Base-by-base conservation (phyloP, 2,797 vertebrate species). In the Galagoides demidoff region DNA sequence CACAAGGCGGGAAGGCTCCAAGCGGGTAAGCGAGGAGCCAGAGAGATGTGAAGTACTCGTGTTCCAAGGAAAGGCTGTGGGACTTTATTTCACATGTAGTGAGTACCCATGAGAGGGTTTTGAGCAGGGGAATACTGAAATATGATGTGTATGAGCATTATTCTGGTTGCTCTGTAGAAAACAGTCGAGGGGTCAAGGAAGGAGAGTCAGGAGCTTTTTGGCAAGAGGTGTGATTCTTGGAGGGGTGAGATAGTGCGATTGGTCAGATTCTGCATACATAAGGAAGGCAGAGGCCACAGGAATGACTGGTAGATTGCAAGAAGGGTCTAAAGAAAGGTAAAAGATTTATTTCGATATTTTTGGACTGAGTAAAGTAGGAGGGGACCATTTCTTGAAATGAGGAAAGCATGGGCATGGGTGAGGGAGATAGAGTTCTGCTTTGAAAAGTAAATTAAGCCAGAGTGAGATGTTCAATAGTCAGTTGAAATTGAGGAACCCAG, bases 1-100 rank as follows among this genome's bases (percentile, higher is more conserved):
- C 27, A 17, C 11, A 16, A 8, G 3, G 10, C 14, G 61, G 27
- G 59, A 68, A 55, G 76, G n/a, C 82, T 31, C 39, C 3, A 2
- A 49, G 0, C 7, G 5, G 39, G 16, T 7, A 2, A 8, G 29
- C 0, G 0, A 23, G 90, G 64, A 43, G 71, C n/a, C 59, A 37
- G n/a, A 45, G 64, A 49, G 6, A 27, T 52, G 1, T 20, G 12
- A 45, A 6, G 5, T 31, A 16, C 29, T 9, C 52, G 85, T 43
- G 79, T 59, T 13, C 70, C 27, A 37, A 4, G 29, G 29, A 76
- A 89, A 55, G 23, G 85, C 43, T 34, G 39, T 17, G 63, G 39
- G 87, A 34, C 61, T 88, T 77, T 16, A 84, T 61, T 63, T 78
- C 23, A 89, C n/a, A 52, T 4, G 52, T 84, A 17, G 70, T 17